Percentiles rank a stretch among this genome's conserved stretches.
Conservation (phyloP, 2,888 invertebrate genomes). For the Creontiades dilutus region DNA sequence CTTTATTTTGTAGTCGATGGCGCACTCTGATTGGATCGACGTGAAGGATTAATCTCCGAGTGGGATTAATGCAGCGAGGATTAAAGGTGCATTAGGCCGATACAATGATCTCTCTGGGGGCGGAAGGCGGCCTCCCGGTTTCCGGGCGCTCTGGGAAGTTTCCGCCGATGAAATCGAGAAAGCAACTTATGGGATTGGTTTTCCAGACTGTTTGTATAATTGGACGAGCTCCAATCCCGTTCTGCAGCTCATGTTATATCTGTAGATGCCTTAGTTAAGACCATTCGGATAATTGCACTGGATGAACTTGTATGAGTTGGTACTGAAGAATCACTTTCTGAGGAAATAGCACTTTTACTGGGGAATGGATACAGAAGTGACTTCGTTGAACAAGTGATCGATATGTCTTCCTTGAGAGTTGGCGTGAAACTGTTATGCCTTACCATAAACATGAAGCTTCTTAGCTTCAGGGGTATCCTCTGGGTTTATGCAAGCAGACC, state of each 20-base stretch:
- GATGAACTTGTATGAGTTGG: too few relatives aligned
- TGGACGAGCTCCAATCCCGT: neutral
- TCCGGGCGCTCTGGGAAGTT: neutral
- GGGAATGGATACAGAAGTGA: too few relatives aligned
- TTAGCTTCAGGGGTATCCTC: too few relatives aligned
- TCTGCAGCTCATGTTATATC: neutral
- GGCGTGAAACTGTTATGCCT: too few relatives aligned
- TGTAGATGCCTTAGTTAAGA: too few relatives aligned
- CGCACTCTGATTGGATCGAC: conserved; percentile 59
- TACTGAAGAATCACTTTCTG: too few relatives aligned
- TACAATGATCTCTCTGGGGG: conserved; percentile 40
- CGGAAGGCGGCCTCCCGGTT: conserved; percentile 2
- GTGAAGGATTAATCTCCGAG: conserved; percentile 54
- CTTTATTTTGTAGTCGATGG: conserved; percentile 61
- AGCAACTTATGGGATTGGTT: neutral
- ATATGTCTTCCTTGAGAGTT: too few relatives aligned
- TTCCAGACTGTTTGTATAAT: conserved; percentile 26
- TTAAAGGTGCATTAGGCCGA: conserved; percentile 62
- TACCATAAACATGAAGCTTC: too few relatives aligned
- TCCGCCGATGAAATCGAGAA: neutral
- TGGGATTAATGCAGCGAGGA: conserved; percentile 45
- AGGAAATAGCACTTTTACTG: too few relatives aligned
- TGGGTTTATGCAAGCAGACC: too few relatives aligned
- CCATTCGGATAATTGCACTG: too few relatives aligned
- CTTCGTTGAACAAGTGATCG: too few relatives aligned